Percentiles rank a stretch among this genome's conserved stretches.
These are phyloP conservation scores for Chamaetylas fuelleborni DNA, from an alignment of 2,113 vertebrate genomes.

Conservation along the genomic window DNA sequence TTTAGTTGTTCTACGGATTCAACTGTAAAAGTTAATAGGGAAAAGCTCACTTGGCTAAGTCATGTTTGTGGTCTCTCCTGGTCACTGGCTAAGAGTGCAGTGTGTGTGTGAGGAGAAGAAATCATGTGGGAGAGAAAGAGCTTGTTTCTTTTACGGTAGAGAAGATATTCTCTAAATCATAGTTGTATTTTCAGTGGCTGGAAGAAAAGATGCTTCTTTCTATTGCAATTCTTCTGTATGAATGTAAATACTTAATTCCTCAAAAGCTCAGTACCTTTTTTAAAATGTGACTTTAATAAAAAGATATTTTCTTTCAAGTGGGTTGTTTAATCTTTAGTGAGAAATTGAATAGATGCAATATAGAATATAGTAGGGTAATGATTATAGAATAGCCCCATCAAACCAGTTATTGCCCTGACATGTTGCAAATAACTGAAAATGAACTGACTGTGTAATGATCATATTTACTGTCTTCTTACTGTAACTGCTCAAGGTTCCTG, in stretches of 20 bases:
- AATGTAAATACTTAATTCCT: constrained; percentile 14
- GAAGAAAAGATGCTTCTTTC: not conserved
- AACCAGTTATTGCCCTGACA: not conserved
- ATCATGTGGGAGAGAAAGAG: not conserved
- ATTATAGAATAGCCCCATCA: constrained; percentile 45
- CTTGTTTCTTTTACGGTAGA: not conserved
- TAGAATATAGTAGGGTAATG: constrained; percentile 25
- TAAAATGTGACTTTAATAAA: constrained; percentile 30
- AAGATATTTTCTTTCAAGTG: constrained; percentile 2
- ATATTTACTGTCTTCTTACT: constrained; percentile 3
- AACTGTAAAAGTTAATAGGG: not conserved
- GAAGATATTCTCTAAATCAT: not conserved
- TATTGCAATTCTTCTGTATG: not conserved
- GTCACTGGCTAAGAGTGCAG: not conserved
- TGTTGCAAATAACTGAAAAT: constrained; percentile 35
- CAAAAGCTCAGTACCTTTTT: not conserved
- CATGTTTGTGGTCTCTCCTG: not conserved
- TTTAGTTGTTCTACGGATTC: not conserved
- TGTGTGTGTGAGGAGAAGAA: not conserved
- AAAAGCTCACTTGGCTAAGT: not conserved
- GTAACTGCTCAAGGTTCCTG: not conserved
- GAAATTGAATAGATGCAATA: constrained; percentile 1
- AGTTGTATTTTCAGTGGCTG: not conserved
- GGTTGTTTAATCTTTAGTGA: constrained; percentile 1
- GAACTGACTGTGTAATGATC: not conserved